phyloP scores from a whole-genome alignment of 2,113 vertebrate species.

The Crotalus horridus region DNA sequence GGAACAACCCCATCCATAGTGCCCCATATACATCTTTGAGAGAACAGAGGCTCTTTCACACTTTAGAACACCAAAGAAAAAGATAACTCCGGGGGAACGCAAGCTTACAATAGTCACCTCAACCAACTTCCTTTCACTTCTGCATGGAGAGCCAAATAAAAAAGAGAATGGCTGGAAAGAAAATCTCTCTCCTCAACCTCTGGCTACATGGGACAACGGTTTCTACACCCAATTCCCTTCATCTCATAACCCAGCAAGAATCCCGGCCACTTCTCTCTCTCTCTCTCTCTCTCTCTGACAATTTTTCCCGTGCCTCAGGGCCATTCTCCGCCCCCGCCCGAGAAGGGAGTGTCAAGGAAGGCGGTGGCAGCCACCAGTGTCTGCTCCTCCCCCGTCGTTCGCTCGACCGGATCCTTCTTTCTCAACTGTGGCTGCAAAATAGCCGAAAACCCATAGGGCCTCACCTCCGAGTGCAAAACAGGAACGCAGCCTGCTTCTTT shows the following conservation, averaged over 20 bases:
- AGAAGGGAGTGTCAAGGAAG: not conserved
- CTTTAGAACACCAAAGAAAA: not conserved
- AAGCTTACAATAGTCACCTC: not conserved
- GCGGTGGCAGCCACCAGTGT: not conserved
- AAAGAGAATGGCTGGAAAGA: not conserved
- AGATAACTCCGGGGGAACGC: not conserved
- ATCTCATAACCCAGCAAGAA: not conserved
- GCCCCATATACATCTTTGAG: not conserved
- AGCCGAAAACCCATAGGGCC: not conserved
- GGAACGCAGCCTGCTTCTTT: slow-evolving; percentile 92
- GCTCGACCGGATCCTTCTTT: not conserved
- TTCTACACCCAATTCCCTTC: not conserved
- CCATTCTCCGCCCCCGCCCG: slow-evolving; percentile 11
- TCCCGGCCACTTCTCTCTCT: not conserved
- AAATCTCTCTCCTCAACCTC: not conserved
- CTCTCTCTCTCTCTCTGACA: not conserved
- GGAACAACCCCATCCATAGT: no score
- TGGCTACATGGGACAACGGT: not conserved
- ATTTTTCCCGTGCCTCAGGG: not conserved
- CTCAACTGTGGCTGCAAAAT: not conserved
- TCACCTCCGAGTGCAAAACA: slow-evolving; percentile 92
- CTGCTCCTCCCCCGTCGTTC: not conserved
- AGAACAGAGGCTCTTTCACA: not conserved
- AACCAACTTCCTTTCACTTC: not conserved
- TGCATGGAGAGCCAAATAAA: not conserved